Percentiles rank a stretch among this genome's conserved stretches.
Conservation (phyloP, 2,113 vertebrate genomes). For the Hippocampus guttulatus region DNA sequence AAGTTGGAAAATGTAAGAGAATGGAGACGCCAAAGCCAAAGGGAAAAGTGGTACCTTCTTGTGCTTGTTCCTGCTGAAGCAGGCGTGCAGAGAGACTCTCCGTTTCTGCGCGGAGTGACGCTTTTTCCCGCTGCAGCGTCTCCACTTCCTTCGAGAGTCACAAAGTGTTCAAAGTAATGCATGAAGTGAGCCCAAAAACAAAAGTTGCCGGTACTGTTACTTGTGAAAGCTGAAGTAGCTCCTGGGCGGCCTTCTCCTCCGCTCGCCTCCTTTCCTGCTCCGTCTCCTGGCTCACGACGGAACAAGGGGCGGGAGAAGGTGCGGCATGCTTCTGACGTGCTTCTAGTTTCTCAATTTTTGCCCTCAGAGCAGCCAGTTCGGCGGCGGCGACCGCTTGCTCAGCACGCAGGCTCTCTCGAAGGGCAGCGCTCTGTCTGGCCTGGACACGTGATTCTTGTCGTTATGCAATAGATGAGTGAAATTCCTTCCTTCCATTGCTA, state of each 20-base stretch:
- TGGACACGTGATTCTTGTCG: constrained; percentile 22
- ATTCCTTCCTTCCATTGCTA: not conserved
- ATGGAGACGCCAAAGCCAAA: not conserved
- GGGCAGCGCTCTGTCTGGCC: constrained; percentile 61
- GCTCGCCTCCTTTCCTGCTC: constrained; percentile 53
- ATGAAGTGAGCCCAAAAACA: not conserved
- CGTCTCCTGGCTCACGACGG: constrained; percentile 38
- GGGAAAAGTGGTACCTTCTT: constrained; percentile 63
- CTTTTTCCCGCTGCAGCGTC: constrained; percentile 56
- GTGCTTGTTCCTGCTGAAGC: constrained; percentile 48
- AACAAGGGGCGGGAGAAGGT: constrained; percentile 15
- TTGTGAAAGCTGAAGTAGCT: constrained; percentile 64
- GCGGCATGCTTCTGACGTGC: constrained; percentile 12
- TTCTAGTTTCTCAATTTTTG: constrained; percentile 47
- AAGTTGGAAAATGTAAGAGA: not conserved
- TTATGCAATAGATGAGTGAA: not conserved
- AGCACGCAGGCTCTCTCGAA: constrained; percentile 60
- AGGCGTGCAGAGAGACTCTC: constrained; percentile 54
- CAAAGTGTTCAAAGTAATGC: not conserved
- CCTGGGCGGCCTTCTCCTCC: constrained; percentile 49
- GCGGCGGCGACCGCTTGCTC: constrained; percentile 43
- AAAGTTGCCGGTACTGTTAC: constrained; percentile 26
- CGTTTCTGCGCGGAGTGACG: constrained; percentile 49
- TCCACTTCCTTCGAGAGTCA: constrained; percentile 54
- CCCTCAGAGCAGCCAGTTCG: constrained; percentile 63